Percentiles rank a stretch among this genome's conserved stretches.
These are phyloP conservation scores for Galago senegalensis DNA, from an alignment of 2,797 vertebrate species.

Conservation along the genomic window DNA sequence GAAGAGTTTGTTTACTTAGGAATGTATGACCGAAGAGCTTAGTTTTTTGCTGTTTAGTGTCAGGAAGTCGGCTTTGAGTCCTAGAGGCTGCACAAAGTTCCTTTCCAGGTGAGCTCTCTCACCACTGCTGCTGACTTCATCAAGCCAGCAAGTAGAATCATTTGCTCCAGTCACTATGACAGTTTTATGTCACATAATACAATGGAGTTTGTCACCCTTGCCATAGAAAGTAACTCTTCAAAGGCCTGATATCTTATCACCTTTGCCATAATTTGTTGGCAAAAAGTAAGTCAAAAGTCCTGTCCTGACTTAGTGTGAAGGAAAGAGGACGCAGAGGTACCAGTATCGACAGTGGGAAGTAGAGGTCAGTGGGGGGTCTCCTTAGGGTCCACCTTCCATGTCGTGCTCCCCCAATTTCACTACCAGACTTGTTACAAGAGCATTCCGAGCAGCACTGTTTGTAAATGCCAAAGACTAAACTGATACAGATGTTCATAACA, in stretches of 20 bases:
- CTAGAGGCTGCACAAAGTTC: background rate
- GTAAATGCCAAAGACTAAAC: background rate
- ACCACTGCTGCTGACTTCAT: background rate
- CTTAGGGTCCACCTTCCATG: background rate
- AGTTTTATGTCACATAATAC: background rate
- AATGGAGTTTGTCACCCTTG: background rate
- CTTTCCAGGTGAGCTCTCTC: background rate
- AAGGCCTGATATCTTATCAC: background rate
- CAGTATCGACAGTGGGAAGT: background rate
- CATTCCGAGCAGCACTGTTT: background rate
- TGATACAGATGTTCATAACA: background rate
- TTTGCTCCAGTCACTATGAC: background rate
- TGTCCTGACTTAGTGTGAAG: background rate
- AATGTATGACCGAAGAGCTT: background rate
- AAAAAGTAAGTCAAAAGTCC: background rate
- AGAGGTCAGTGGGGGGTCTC: background rate
- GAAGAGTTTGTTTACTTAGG: background rate
- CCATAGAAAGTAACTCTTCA: background rate
- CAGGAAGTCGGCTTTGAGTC: background rate
- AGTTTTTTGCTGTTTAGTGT: background rate
- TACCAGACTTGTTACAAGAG: background rate
- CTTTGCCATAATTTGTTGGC: background rate
- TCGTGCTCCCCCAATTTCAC: background rate
- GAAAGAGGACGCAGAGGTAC: background rate
- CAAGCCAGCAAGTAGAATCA: background rate